Conservation (phyloP, 2,113 vertebrate species). For the Benitochromis conjunctus region DNA sequence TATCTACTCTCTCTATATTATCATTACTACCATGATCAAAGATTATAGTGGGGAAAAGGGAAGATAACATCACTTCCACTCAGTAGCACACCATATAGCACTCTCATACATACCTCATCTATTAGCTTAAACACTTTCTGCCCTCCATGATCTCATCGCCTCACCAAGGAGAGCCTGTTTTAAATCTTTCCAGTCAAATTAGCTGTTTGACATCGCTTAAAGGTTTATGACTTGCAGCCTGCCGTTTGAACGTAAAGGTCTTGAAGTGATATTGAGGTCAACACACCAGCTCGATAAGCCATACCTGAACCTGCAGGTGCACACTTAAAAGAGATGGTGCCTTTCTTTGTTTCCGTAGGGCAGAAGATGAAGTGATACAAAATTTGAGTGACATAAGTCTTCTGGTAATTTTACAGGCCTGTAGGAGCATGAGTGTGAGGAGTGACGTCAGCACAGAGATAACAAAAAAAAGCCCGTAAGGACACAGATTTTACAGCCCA, state of each 20-base stretch:
- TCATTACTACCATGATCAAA: not conserved
- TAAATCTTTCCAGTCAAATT: not conserved
- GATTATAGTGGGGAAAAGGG: not conserved
- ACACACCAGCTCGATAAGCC: not conserved
- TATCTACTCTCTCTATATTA: not conserved
- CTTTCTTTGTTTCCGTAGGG: not conserved
- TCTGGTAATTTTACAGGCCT: not conserved
- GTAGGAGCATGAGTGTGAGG: not conserved
- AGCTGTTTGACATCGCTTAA: not conserved
- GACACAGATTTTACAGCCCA: not conserved
- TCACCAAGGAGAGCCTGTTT: not conserved
- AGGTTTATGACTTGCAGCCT: not conserved
- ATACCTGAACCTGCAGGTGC: slow-evolving; percentile 5
- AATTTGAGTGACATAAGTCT: not conserved
- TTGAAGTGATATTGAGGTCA: not conserved
- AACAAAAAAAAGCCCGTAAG: rapidly evolving
- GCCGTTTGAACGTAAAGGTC: not conserved
- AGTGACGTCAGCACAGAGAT: not conserved
- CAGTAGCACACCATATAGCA: not conserved
- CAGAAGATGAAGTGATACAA: not conserved
- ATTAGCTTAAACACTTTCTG: not conserved
- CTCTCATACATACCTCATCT: not conserved
- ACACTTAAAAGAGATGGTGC: not conserved
- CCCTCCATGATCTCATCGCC: not conserved
- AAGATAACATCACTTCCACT: not conserved